Evolutionary conservation across 2,797 vertebrate species (phyloP).

Genomic region (Diplodus sargus): DNA sequence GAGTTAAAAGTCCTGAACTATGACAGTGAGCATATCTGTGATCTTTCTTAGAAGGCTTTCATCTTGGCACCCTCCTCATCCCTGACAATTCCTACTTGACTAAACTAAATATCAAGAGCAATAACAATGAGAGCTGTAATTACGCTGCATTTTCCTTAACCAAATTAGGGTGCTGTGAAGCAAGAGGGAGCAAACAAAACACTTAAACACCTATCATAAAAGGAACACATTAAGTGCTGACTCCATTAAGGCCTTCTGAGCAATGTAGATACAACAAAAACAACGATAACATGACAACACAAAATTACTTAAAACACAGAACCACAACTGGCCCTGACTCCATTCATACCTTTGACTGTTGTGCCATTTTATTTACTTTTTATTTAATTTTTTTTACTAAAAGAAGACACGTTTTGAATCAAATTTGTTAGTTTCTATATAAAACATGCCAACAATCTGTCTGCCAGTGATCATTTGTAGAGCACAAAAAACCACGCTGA

Average conservation of each 20-base stretch:
- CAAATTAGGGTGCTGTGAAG: slow-evolving; percentile 15
- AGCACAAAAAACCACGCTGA: slow-evolving; percentile 6
- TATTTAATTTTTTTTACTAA: neutral
- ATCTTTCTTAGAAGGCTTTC: slow-evolving; percentile 14
- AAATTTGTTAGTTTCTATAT: neutral
- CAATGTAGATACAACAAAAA: neutral
- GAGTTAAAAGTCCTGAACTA: slow-evolving; percentile 1
- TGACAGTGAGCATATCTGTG: slow-evolving; percentile 1
- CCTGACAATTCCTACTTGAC: neutral
- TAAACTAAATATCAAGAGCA: slow-evolving; percentile 18
- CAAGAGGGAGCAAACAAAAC: slow-evolving; percentile 10
- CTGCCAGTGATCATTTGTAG: neutral
- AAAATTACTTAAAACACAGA: slow-evolving; percentile 16
- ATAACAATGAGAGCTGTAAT: slow-evolving; percentile 35
- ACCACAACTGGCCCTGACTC: neutral
- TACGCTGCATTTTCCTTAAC: slow-evolving; percentile 7
- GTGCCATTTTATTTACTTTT: neutral
- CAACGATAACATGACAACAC: neutral
- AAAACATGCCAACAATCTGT: neutral
- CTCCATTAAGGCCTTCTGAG: slow-evolving; percentile 8
- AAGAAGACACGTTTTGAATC: neutral
- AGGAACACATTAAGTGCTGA: neutral
- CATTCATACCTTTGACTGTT: neutral
- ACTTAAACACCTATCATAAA: slow-evolving; percentile 21
- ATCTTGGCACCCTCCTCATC: slow-evolving; percentile 16